Conservation (phyloP, 2,113 vertebrate genomes). For the Muscicapa adusta region DNA sequence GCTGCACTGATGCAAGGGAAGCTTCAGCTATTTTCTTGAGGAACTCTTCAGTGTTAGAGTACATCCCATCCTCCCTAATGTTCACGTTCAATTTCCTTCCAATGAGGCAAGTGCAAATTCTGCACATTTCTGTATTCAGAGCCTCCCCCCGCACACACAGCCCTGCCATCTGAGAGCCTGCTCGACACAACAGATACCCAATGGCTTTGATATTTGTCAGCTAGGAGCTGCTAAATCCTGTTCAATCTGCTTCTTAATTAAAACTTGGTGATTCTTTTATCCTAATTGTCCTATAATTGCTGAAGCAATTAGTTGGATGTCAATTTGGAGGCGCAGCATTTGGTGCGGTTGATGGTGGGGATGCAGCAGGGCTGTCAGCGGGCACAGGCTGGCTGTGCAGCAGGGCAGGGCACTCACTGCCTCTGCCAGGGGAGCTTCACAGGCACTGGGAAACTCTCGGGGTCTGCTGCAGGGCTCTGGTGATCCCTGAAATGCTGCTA, state of each 20-base stretch:
- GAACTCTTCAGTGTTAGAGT: not conserved
- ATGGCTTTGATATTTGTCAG: slow-evolving; percentile 26
- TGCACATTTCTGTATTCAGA: not conserved
- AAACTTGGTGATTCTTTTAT: slow-evolving; percentile 51
- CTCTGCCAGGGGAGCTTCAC: not conserved
- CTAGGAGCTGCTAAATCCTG: slow-evolving; percentile 47
- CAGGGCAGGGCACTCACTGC: not conserved
- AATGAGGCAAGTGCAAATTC: slow-evolving; percentile 21
- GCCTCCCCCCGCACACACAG: not conserved
- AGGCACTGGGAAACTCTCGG: not conserved
- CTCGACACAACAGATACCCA: slow-evolving; percentile 9
- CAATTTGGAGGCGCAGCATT: not conserved
- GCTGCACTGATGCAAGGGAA: not conserved
- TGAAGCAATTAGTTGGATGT: slow-evolving; percentile 51
- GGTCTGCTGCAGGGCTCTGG: not conserved
- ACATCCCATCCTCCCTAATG: not conserved
- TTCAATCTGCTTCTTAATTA: slow-evolving; percentile 65
- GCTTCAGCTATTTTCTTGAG: slow-evolving; percentile 2
- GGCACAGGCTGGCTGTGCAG: not conserved
- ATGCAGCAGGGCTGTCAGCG: not conserved
- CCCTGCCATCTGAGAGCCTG: slow-evolving; percentile 38
- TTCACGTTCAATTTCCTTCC: slow-evolving; percentile 13
- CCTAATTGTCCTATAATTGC: slow-evolving; percentile 64
- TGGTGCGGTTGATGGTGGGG: not conserved
- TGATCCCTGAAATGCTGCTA: not conserved